Percentiles rank a stretch among this genome's conserved stretches.
Evolutionary conservation across 2,113 vertebrate species (phyloP).

Genomic region (Urocolius indicus): DNA sequence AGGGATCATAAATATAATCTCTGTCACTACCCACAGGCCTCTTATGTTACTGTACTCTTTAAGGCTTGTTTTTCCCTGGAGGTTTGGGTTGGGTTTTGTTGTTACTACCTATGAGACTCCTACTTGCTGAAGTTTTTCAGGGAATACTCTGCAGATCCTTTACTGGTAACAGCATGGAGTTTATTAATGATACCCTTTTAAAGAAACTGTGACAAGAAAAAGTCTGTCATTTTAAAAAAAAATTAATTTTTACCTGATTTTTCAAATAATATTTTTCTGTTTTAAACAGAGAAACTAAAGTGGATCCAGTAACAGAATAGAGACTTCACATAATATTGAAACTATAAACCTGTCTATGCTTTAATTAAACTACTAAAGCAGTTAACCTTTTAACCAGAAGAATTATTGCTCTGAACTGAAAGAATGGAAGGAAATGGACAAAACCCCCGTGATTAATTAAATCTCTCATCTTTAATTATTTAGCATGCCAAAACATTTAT

Average conservation of each 20-base stretch:
- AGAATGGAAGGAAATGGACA: not conserved
- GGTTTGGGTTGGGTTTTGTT: not conserved
- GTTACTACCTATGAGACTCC: not conserved
- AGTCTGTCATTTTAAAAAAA: not conserved
- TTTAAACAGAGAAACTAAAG: not conserved
- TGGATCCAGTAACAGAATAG: not conserved
- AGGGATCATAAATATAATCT: not conserved
- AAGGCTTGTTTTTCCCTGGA: not conserved
- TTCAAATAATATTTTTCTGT: not conserved
- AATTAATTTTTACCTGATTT: not conserved
- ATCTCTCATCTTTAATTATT: slow-evolving; percentile 12
- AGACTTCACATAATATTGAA: not conserved
- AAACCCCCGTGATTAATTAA: not conserved
- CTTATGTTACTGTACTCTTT: rapidly evolving
- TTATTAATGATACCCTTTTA: not conserved
- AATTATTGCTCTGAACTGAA: slow-evolving; percentile 5
- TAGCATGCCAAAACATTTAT: not conserved
- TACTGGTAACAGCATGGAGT: not conserved
- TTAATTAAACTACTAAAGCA: slow-evolving; percentile 49
- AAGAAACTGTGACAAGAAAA: not conserved
- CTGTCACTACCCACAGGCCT: not conserved
- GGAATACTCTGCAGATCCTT: not conserved
- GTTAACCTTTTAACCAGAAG: slow-evolving; percentile 22
- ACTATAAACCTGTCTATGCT: slow-evolving; percentile 47
- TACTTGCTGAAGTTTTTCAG: not conserved